A percentile compares a stretch with the other conserved stretches of the same genome.
These are phyloP conservation scores for Agrochola macilenta DNA, from an alignment of 2,888 invertebrate genomes.

Conservation along the genomic window DNA sequence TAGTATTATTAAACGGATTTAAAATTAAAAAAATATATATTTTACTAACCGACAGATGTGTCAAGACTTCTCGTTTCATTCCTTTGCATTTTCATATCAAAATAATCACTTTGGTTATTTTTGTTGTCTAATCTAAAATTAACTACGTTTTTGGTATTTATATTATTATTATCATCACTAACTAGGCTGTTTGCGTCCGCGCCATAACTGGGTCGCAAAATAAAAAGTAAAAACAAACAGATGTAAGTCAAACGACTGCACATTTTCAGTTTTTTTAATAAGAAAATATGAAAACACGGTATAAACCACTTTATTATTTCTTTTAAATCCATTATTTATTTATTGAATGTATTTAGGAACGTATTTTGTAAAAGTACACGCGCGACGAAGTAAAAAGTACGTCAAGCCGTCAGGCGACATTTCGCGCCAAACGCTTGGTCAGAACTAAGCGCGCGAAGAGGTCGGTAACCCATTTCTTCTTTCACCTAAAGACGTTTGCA, in stretches of 20 bases:
- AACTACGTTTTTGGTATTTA: conserved; percentile 71
- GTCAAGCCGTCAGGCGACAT: conserved; percentile 72
- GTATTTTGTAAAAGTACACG: conserved; percentile 27
- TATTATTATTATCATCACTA: conserved; percentile 65
- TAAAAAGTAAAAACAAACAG: conserved; percentile 83
- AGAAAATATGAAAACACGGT: conserved; percentile 85
- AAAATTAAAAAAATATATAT: background rate
- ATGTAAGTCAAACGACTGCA: conserved; percentile 71
- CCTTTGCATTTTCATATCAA: conserved; percentile 32
- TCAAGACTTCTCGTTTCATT: conserved; percentile 41
- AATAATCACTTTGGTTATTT: conserved; percentile 72
- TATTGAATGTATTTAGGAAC: conserved; percentile 27
- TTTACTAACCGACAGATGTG: conserved; percentile 52
- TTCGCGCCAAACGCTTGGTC: conserved; percentile 73
- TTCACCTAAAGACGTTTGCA: conserved; percentile 75
- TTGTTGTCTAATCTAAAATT: conserved; percentile 57
- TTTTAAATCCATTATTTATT: conserved; percentile 85
- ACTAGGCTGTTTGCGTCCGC: conserved; percentile 71
- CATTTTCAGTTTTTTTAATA: conserved; percentile 73
- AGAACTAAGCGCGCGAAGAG: conserved; percentile 74
- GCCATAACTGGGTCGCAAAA: conserved; percentile 74
- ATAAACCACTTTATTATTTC: conserved; percentile 89
- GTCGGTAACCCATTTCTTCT: conserved; percentile 81
- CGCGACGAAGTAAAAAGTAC: conserved; percentile 28
- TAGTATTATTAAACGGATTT: background rate